Percentiles rank a stretch among this genome's conserved stretches.
These are phyloP conservation scores for Seriola quinqueradiata DNA, from an alignment of 2,113 vertebrate species.

Conservation along the genomic window DNA sequence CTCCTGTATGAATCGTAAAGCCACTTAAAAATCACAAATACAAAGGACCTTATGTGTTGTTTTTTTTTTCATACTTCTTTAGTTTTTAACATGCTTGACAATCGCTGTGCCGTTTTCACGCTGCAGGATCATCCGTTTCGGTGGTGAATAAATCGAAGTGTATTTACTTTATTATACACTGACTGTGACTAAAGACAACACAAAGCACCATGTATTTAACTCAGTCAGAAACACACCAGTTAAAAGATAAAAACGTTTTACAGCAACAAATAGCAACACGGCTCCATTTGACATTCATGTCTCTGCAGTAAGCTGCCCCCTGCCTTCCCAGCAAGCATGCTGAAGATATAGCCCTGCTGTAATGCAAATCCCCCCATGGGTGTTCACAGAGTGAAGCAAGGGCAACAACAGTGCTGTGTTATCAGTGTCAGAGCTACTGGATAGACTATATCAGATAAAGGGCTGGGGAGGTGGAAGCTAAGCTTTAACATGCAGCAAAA, in stretches of 20 bases:
- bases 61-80: background rate
- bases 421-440: conserved; percentile 43
- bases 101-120: background rate
- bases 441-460: conserved; percentile 58
- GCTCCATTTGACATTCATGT: conserved; percentile 38
- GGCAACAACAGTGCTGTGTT: conserved; percentile 47
- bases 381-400: conserved; percentile 48
- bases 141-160: background rate
- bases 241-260: conserved; percentile 21
- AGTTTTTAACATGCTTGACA: conserved; percentile 1
- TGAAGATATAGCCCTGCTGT: conserved; percentile 45
- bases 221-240: background rate
- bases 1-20: background rate
- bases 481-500: conserved; percentile 22
- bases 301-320: conserved; percentile 36
- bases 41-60: background rate
- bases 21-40: background rate
- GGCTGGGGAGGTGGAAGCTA: conserved; percentile 2
- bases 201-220: conserved; percentile 22
- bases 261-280: conserved; percentile 32
- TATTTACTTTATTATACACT: background rate
- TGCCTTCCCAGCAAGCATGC: conserved; percentile 40
- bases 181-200: background rate
- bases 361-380: conserved; percentile 61
- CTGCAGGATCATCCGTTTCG: background rate